phyloP scores from a whole-genome alignment of 2,113 vertebrate genomes.

The Myanophis thanlyinensis region DNA sequence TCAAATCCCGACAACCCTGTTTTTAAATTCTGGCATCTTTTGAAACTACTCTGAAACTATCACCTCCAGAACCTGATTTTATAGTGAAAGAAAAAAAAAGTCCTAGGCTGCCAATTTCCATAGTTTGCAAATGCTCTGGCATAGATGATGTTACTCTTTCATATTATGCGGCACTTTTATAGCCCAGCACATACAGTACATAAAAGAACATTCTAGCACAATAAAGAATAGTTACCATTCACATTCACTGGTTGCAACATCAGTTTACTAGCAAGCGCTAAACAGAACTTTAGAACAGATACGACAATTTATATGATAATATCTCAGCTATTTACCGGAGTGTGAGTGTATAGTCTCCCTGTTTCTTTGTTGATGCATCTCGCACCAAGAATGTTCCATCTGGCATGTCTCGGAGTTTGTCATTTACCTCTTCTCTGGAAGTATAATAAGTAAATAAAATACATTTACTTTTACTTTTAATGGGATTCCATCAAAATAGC shows the following conservation, averaged over 20 bases:
- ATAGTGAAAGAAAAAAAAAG: neutral
- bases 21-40: neutral
- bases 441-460: constrained; percentile 28
- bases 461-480: constrained; percentile 10
- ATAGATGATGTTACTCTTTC: neutral
- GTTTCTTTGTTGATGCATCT: constrained; percentile 91
- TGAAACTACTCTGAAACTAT: neutral
- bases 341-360: constrained; percentile 93
- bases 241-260: neutral
- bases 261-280: neutral
- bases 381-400: constrained; percentile 95
- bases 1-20: neutral
- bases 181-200: neutral
- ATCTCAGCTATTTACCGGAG: constrained; percentile 73
- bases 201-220: neutral
- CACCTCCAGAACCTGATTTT: neutral
- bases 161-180: neutral
- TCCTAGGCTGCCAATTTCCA: neutral
- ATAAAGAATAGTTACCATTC: neutral
- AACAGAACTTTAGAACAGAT: neutral
- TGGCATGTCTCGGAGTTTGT: constrained; percentile 88
- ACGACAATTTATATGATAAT: neutral
- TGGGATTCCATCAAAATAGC: neutral
- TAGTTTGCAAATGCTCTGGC: neutral
- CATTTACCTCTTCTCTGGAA: constrained; percentile 92